phyloP scores from a whole-genome alignment of 1,140 invertebrate species.

The Drosophila ironensis region DNA sequence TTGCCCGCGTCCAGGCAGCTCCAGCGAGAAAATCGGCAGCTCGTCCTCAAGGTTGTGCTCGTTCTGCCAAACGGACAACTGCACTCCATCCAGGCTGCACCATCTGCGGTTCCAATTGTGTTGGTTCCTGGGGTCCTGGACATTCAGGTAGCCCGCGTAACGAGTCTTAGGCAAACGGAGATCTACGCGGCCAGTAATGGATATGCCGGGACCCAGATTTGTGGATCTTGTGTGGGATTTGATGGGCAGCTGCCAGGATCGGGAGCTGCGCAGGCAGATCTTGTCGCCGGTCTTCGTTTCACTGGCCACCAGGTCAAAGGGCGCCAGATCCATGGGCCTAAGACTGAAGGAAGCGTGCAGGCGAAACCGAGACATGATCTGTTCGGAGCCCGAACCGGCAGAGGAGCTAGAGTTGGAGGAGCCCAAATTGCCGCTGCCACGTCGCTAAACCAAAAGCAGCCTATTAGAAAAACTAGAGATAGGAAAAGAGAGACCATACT shows the following conservation, averaged over 20 bases:
- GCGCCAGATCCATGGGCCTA: slow-evolving; percentile 40
- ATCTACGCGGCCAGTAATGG: slow-evolving; percentile 59
- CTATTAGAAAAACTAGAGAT: not conserved
- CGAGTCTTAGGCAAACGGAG: slow-evolving; percentile 49
- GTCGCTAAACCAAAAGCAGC: slow-evolving; percentile 23
- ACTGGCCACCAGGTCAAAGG: slow-evolving; percentile 53
- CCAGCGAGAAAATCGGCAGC: slow-evolving; percentile 33
- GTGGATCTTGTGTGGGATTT: slow-evolving; percentile 51
- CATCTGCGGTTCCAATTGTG: slow-evolving; percentile 78
- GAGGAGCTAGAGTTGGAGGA: slow-evolving; percentile 43
- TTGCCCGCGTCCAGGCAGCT: slow-evolving; percentile 22
- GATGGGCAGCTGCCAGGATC: slow-evolving; percentile 49
- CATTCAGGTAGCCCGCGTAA: slow-evolving; percentile 65
- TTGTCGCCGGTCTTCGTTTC: slow-evolving; percentile 33
- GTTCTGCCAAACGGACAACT: slow-evolving; percentile 57
- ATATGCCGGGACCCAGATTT: slow-evolving; percentile 53
- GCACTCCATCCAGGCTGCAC: slow-evolving; percentile 63
- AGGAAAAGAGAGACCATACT: slow-evolving; percentile 6
- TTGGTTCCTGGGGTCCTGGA: slow-evolving; percentile 47
- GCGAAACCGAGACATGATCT: slow-evolving; percentile 67
- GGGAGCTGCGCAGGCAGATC: slow-evolving; percentile 57
- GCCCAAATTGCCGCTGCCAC: slow-evolving; percentile 38
- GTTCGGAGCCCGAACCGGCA: slow-evolving; percentile 25
- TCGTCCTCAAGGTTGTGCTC: slow-evolving; percentile 49
- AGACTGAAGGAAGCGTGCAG: slow-evolving; percentile 67